Evolutionary conservation across 30 jellyfish, hydroid and myxozoan genomes (phyloP).

Genomic region (Calvadosia cruxmelitensis): DNA sequence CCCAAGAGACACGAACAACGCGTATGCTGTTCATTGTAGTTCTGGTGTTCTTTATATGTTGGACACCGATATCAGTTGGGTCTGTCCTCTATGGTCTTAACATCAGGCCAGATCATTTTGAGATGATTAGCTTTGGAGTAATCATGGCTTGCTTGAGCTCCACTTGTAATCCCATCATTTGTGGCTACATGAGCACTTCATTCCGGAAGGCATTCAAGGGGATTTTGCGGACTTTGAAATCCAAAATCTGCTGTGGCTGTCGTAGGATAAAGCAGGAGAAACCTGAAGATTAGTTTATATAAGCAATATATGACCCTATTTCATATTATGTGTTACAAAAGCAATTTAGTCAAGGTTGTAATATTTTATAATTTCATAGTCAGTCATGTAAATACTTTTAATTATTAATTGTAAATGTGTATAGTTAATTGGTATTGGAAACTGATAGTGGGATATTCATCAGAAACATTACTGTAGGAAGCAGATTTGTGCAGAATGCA

Average conservation of each 20-base stretch:
- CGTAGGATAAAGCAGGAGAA: too few relatives aligned
- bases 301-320: too few relatives aligned
- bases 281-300: too few relatives aligned
- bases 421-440: too few relatives aligned
- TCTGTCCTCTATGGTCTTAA: conserved; percentile 49
- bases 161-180: conserved; percentile 66
- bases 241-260: neutral
- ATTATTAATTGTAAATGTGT: too few relatives aligned
- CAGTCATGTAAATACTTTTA: too few relatives aligned
- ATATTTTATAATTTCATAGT: too few relatives aligned
- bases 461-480: too few relatives aligned
- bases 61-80: conserved; percentile 92
- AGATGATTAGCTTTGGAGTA: conserved; percentile 48
- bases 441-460: too few relatives aligned
- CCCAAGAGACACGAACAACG: conserved; percentile 63
- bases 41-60: conserved; percentile 62
- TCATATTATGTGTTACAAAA: too few relatives aligned
- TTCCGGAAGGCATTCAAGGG: conserved; percentile 54
- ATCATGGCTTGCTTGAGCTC: conserved; percentile 78
- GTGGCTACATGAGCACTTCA: conserved; percentile 59
- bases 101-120: conserved; percentile 42
- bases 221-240: neutral
- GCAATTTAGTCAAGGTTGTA: too few relatives aligned
- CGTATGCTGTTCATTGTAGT: conserved; percentile 78
- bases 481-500: too few relatives aligned